A percentile compares a stretch with the other conserved stretches of the same genome.
Conservation (phyloP, 2,113 vertebrate species). For the Marcusenius ussheri region DNA sequence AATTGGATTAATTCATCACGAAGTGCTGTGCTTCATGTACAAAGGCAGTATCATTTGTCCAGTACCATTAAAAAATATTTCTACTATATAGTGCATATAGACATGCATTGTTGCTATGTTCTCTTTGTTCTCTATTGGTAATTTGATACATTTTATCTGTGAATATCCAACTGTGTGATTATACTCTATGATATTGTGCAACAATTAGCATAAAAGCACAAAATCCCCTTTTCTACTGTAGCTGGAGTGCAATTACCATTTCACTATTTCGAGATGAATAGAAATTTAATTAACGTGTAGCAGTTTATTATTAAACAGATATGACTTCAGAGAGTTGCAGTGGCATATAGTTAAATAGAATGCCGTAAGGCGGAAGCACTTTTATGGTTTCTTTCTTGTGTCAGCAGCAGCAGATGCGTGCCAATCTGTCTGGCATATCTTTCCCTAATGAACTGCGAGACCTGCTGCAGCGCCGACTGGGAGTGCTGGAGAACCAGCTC, state of each 20-base stretch:
- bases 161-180: not conserved
- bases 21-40: not conserved
- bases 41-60: not conserved
- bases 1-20: not conserved
- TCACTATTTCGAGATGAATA: not conserved
- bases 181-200: not conserved
- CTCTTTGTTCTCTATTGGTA: not conserved
- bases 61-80: not conserved
- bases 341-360: not conserved
- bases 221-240: not conserved
- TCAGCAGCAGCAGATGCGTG: constrained; percentile 78
- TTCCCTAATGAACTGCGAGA: constrained; percentile 81
- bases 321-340: not conserved
- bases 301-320: not conserved
- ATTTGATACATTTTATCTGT: not conserved
- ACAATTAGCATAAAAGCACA: not conserved
- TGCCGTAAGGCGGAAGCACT: not conserved
- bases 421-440: constrained; percentile 67
- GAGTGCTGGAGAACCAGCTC: constrained; percentile 84
- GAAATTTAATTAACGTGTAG: not conserved
- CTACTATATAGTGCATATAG: not conserved
- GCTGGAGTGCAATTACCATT: not conserved
- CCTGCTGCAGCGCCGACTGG: constrained; percentile 79
- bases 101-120: not conserved
- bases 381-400: constrained; percentile 14